Percentiles rank a stretch among this genome's conserved stretches.
phyloP scores from a whole-genome alignment of 2,797 vertebrate genomes.

The Lutra lutra region DNA sequence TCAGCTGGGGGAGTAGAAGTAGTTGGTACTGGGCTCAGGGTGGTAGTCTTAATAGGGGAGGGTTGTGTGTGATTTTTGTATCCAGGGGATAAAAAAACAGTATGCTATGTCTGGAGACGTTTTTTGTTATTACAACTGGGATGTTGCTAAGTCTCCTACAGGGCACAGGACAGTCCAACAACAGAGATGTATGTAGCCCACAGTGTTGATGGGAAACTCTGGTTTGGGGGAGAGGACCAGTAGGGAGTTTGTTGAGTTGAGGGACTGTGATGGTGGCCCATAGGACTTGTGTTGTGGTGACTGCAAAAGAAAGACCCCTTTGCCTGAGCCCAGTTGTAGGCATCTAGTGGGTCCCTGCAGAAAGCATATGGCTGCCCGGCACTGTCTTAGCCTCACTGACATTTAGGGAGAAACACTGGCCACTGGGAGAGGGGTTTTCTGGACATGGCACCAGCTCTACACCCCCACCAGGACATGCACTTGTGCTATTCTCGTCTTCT shows the following conservation, averaged over 20 bases:
- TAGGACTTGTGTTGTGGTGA: neutral
- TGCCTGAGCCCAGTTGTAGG: neutral
- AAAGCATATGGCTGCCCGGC: neutral
- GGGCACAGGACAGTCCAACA: rapidly evolving
- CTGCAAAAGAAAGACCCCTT: neutral
- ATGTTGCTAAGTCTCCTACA: rapidly evolving
- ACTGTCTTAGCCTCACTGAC: neutral
- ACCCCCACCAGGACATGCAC: no score
- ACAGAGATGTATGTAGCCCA: rapidly evolving
- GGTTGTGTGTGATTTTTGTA: neutral
- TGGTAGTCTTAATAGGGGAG: neutral
- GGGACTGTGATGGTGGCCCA: neutral
- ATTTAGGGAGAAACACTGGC: neutral
- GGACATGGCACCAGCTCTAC: rapidly evolving
- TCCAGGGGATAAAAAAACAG: neutral
- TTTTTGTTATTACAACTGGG: neutral
- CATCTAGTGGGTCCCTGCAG: rapidly evolving
- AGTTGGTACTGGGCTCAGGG: neutral
- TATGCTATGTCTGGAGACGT: no score
- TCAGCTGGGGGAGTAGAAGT: neutral
- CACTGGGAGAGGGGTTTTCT: neutral
- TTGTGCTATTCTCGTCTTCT: neutral
- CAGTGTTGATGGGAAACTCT: neutral
- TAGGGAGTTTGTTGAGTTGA: rapidly evolving
- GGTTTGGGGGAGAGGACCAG: neutral